Evolutionary conservation across 2,113 vertebrate genomes (phyloP).

Genomic region (Proteles cristata): DNA sequence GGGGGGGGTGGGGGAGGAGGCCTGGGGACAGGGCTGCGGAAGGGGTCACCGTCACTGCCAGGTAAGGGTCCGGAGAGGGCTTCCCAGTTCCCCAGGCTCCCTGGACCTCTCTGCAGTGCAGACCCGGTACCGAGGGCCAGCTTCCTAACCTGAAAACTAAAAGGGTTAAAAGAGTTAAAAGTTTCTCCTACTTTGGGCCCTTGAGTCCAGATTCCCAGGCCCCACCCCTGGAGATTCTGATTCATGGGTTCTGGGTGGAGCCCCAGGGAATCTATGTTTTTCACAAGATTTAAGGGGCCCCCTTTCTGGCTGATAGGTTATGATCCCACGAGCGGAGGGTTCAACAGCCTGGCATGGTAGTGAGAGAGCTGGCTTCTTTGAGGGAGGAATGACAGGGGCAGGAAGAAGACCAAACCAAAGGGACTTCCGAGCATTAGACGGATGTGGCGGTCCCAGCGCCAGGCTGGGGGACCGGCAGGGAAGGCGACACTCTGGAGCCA

Average conservation of each 20-base stretch:
- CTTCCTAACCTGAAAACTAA: not conserved
- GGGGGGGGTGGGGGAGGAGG: not conserved
- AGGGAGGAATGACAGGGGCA: conserved; percentile 45
- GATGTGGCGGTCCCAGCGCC: conserved; percentile 42
- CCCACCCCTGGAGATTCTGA: conserved; percentile 76
- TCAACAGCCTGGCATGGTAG: not conserved
- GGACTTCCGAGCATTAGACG: conserved; percentile 23
- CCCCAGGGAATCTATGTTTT: conserved; percentile 71
- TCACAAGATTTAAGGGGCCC: conserved; percentile 71
- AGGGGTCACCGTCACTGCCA: not conserved
- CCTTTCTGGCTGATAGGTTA: conserved; percentile 40
- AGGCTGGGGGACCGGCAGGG: conserved; percentile 21
- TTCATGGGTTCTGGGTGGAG: conserved; percentile 78
- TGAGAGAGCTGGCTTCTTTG: conserved; percentile 10
- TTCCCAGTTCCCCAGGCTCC: not conserved
- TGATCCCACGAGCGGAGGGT: not conserved
- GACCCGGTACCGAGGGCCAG: not conserved
- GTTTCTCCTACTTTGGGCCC: not conserved
- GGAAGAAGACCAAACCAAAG: conserved; percentile 61
- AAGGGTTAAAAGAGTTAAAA: conserved; percentile 58
- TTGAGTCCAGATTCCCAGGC: conserved; percentile 74
- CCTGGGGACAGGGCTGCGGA: not conserved
- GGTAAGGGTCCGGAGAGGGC: not conserved
- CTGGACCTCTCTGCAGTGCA: fast-evolving
- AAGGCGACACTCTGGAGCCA: conserved; percentile 73